phyloP scores from a whole-genome alignment of 2,797 vertebrate species.

The Amblyopsis hoosieri region DNA sequence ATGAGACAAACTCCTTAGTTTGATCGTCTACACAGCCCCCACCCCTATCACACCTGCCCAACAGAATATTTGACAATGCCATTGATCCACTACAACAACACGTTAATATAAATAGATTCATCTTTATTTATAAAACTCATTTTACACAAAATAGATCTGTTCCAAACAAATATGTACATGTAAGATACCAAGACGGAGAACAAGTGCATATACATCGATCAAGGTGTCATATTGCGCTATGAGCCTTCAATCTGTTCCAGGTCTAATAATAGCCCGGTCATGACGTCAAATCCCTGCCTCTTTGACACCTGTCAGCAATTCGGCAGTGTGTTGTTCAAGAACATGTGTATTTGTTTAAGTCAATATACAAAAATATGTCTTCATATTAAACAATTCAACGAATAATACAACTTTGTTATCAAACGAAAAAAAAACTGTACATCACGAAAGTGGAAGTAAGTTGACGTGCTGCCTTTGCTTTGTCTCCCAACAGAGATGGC shows the following conservation, averaged over 20 bases:
- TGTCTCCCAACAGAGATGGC: conserved; percentile 44
- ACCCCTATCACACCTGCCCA: conserved; percentile 9
- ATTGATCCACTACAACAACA: conserved; percentile 40
- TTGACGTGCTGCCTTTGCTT: conserved; percentile 49
- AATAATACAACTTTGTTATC: conserved; percentile 61
- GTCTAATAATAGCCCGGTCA: conserved; percentile 10
- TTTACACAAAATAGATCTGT: conserved; percentile 89
- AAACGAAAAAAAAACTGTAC: conserved; percentile 39
- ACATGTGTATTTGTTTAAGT: conserved; percentile 58
- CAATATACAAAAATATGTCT: conserved; percentile 89
- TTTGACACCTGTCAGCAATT: conserved; percentile 57
- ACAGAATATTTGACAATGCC: conserved; percentile 16
- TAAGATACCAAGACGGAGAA: conserved; percentile 76
- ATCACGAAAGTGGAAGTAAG: conserved; percentile 45
- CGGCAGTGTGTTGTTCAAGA: conserved; percentile 64
- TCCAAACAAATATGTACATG: conserved; percentile 86
- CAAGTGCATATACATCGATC: conserved; percentile 89
- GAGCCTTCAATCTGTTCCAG: conserved; percentile 77
- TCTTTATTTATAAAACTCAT: conserved; percentile 86
- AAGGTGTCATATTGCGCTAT: conserved; percentile 76
- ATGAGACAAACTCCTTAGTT: conserved; percentile 46
- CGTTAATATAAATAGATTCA: conserved; percentile 84
- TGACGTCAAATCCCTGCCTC: conserved; percentile 33
- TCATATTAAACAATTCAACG: conserved; percentile 71
- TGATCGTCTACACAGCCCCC: conserved; percentile 58